Evolutionary conservation across 1,140 invertebrate species (phyloP).

Genomic region (Teleogryllus occipitalis): DNA sequence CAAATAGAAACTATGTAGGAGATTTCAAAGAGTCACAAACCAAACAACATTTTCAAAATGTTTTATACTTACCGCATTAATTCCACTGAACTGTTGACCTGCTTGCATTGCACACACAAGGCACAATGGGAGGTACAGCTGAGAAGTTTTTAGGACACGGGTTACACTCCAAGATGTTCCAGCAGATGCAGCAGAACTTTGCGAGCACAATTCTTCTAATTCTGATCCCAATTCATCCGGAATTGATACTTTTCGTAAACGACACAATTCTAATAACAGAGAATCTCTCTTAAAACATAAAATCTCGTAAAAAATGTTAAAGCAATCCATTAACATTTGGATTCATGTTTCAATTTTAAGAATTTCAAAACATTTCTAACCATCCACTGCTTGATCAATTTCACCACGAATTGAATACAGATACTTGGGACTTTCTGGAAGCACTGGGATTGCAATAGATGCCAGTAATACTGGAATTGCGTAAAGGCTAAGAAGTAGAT

Average conservation of each 20-base stretch:
- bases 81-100: constrained; percentile 77
- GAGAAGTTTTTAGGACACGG: constrained; percentile 43
- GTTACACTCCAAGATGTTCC: constrained; percentile 42
- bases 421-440: constrained; percentile 82
- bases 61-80: constrained; percentile 65
- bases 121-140: constrained; percentile 55
- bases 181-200: constrained; percentile 27
- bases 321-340: background rate
- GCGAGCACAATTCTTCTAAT: constrained; percentile 35
- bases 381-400: constrained; percentile 49
- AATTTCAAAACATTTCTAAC: constrained; percentile 34
- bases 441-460: constrained; percentile 45
- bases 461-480: constrained; percentile 30
- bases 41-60: background rate
- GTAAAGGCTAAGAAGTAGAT: constrained; percentile 57
- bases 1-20: background rate
- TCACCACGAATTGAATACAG: constrained; percentile 60
- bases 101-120: constrained; percentile 65
- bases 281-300: background rate
- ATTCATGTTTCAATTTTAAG: too few species aligned
- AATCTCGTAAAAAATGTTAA: background rate
- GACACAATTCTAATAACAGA: constrained; percentile 39
- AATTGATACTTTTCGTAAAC: constrained; percentile 39
- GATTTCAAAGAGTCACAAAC: too few species aligned
- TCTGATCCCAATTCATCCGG: constrained; percentile 39